Percentiles rank a stretch among this genome's conserved stretches.
These are phyloP conservation scores for Dinocampus coccinellae DNA, from an alignment of 2,888 invertebrate genomes.

Conservation along the genomic window DNA sequence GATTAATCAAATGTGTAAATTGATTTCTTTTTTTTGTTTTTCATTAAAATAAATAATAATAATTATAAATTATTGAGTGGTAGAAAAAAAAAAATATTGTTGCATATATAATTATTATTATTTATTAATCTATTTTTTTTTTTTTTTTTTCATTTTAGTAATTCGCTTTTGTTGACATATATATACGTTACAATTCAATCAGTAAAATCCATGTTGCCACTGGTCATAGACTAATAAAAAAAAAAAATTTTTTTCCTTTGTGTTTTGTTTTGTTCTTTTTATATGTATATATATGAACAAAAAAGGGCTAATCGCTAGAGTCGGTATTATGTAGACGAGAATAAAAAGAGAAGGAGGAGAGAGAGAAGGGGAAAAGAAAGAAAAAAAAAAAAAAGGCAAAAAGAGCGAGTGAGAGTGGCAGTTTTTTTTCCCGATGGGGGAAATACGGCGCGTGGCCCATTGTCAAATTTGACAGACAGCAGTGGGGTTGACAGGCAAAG, in stretches of 20 bases:
- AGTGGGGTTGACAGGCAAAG: slow-evolving; percentile 17
- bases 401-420: slow-evolving; percentile 24
- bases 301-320: slow-evolving; percentile 37
- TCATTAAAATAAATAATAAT: too few relatives aligned
- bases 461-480: slow-evolving; percentile 48
- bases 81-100: too few relatives aligned
- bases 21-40: neutral
- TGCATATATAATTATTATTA: too few relatives aligned
- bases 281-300: too few relatives aligned
- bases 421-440: neutral
- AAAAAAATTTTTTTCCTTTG: too few relatives aligned
- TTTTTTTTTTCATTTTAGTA: neutral
- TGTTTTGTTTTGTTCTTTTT: too few relatives aligned
- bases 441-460: slow-evolving; percentile 50
- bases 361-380: too few relatives aligned
- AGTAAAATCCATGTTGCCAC: neutral
- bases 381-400: slow-evolving; percentile 20
- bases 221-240: neutral
- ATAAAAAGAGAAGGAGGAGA: neutral
- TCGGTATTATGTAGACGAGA: neutral
- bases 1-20: neutral
- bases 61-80: too few relatives aligned
- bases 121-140: neutral
- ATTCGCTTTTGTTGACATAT: too few relatives aligned
- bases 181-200: neutral